Evolutionary conservation across 1,140 invertebrate species (phyloP).

Genomic region (Ectropis grisescens): DNA sequence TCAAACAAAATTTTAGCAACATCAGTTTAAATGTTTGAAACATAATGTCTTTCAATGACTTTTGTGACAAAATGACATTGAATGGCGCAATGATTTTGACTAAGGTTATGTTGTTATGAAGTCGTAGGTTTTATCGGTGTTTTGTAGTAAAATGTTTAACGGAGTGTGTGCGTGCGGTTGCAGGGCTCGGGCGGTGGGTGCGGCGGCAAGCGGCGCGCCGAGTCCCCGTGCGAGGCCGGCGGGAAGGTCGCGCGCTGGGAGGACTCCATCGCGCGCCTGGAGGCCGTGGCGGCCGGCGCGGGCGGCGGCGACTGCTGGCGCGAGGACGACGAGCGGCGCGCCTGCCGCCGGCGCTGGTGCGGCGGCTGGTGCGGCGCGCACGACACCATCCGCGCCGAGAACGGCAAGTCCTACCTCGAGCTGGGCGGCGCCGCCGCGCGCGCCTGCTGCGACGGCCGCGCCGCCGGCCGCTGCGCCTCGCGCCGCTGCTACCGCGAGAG

Average conservation of each 20-base stretch:
- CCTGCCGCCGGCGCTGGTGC: constrained; percentile 58
- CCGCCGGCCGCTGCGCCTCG: constrained; percentile 81
- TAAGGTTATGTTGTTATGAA: too few relatives aligned
- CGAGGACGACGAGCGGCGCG: constrained; percentile 57
- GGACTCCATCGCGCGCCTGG: constrained; percentile 64
- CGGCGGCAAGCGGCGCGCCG: constrained; percentile 63
- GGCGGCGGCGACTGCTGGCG: constrained; percentile 64
- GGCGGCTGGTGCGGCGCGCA: constrained; percentile 73
- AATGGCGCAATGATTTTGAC: too few relatives aligned
- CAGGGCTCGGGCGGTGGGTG: constrained; percentile 66
- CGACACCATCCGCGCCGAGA: constrained; percentile 89
- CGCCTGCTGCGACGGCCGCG: constrained; percentile 81
- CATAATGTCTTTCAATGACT: too few relatives aligned
- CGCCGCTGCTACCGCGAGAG: constrained; percentile 84
- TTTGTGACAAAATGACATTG: too few relatives aligned
- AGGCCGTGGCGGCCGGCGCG: constrained; percentile 65
- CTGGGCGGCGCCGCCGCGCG: constrained; percentile 79
- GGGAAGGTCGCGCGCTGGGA: constrained; percentile 67
- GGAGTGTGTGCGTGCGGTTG: too few relatives aligned
- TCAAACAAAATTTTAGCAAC: too few relatives aligned
- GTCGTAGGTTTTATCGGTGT: too few relatives aligned
- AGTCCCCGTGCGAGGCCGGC: constrained; percentile 54
- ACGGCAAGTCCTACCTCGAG: constrained; percentile 91
- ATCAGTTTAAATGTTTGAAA: too few relatives aligned
- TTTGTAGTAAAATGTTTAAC: too few relatives aligned